Percentiles rank a stretch among this genome's conserved stretches.
These are phyloP conservation scores for Listronotus oregonensis DNA, from an alignment of 1,140 invertebrate species.

Conservation along the genomic window DNA sequence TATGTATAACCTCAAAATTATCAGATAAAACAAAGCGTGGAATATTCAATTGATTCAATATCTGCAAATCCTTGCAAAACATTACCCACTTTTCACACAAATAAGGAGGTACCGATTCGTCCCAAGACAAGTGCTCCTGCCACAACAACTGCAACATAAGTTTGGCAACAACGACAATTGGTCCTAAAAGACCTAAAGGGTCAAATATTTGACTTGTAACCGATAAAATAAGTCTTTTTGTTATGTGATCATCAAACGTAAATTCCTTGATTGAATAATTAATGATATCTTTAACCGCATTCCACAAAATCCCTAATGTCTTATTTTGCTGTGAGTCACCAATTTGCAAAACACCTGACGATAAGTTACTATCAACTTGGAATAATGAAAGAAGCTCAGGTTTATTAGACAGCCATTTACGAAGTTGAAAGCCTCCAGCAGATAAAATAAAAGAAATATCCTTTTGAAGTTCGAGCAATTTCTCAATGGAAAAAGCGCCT, in stretches of 20 bases:
- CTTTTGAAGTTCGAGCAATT: no score
- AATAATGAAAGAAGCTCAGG: no score
- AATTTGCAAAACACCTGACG: no score
- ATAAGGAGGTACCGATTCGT: not conserved
- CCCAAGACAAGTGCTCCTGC: not conserved
- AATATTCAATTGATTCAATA: slow-evolving; percentile 2
- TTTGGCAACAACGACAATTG: slow-evolving; percentile 3
- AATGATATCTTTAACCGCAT: not conserved
- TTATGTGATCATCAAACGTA: not conserved
- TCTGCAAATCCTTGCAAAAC: not conserved
- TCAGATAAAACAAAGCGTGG: slow-evolving; percentile 3
- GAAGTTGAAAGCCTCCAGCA: no score
- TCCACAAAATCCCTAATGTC: not conserved
- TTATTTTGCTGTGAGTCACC: not conserved
- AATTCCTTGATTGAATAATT: not conserved
- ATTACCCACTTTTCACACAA: not conserved
- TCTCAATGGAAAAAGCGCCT: no score
- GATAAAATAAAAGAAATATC: no score
- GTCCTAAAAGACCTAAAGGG: slow-evolving; percentile 1
- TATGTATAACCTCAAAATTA: not conserved
- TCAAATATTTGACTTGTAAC: not conserved
- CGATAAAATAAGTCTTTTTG: not conserved
- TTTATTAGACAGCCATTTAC: no score
- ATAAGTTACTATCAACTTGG: no score
- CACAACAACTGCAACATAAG: not conserved